Evolutionary conservation across 2,113 vertebrate species (phyloP).

Genomic region (Hippocampus mohnikei): DNA sequence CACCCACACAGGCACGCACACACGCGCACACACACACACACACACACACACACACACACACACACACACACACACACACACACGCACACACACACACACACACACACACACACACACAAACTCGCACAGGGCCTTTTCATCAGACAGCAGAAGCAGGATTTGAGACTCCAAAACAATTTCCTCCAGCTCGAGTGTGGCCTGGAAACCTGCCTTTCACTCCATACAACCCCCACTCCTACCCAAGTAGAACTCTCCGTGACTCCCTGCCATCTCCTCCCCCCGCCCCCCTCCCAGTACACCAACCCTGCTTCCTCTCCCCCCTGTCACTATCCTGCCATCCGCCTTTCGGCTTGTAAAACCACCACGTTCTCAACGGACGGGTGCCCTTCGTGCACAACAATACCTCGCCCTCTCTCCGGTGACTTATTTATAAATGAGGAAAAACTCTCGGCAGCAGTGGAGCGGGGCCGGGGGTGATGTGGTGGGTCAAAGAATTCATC

Average conservation of each 20-base stretch:
- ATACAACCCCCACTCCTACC: slow-evolving; percentile 56
- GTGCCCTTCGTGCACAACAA: slow-evolving; percentile 37
- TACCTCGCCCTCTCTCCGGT: slow-evolving; percentile 44
- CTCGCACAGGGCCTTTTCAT: slow-evolving; percentile 54
- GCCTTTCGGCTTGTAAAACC: slow-evolving; percentile 39
- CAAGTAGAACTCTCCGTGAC: slow-evolving; percentile 50
- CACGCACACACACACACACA: slow-evolving; percentile 19
- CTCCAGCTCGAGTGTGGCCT: slow-evolving; percentile 70
- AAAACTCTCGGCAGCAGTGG: slow-evolving; percentile 48
- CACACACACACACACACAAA: slow-evolving; percentile 28
- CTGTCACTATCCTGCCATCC: slow-evolving; percentile 46
- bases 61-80: slow-evolving; percentile 29
- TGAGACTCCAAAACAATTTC: slow-evolving; percentile 73
- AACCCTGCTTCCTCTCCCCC: slow-evolving; percentile 40
- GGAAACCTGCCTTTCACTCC: slow-evolving; percentile 71
- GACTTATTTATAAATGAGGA: slow-evolving; percentile 59
- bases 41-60: slow-evolving; percentile 30
- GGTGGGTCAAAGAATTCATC: slow-evolving; percentile 49
- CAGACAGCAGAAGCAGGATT: slow-evolving; percentile 65
- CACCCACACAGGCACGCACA: slow-evolving; percentile 29
- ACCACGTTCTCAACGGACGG: slow-evolving; percentile 39
- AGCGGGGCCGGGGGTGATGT: slow-evolving; percentile 46
- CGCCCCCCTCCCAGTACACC: slow-evolving; percentile 36
- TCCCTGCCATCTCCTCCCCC: slow-evolving; percentile 47
- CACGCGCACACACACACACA: slow-evolving; percentile 27